A percentile compares a stretch with the other conserved stretches of the same genome.
These are phyloP conservation scores for Anagrus nilaparvatae DNA, from an alignment of 1,140 invertebrate species.

Conservation along the genomic window DNA sequence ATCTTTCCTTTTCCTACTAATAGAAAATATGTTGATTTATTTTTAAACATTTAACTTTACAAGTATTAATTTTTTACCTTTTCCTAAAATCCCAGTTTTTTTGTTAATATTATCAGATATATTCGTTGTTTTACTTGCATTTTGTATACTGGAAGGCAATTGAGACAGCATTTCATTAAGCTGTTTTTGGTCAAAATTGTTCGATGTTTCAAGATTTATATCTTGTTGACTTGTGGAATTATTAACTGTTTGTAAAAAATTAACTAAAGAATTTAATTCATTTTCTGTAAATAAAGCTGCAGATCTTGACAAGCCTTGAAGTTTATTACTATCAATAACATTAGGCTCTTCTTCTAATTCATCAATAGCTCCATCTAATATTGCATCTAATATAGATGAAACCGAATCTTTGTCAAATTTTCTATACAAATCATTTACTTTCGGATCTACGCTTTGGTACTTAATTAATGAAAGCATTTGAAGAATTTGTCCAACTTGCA, in stretches of 20 bases:
- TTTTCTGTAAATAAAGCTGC: constrained; percentile 57
- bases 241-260: constrained; percentile 35
- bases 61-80: constrained; percentile 31
- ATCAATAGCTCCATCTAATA: constrained; percentile 52
- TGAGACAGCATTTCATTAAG: constrained; percentile 32
- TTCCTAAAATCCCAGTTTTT: constrained; percentile 30
- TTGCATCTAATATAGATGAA: constrained; percentile 59
- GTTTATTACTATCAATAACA: constrained; percentile 46
- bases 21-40: too few species aligned
- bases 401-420: constrained; percentile 69
- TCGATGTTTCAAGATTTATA: constrained; percentile 4
- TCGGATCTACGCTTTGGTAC: constrained; percentile 66
- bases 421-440: constrained; percentile 62
- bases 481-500: constrained; percentile 83
- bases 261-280: constrained; percentile 55
- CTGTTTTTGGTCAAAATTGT: constrained; percentile 26
- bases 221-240: too few species aligned
- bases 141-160: constrained; percentile 24
- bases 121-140: constrained; percentile 22
- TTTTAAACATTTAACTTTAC: too few species aligned
- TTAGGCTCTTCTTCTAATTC: constrained; percentile 45
- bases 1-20: constrained; percentile 26
- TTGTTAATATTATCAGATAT: constrained; percentile 29
- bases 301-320: constrained; percentile 50
- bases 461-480: constrained; percentile 81